Evolutionary conservation across 2,797 vertebrate species (phyloP).

Genomic region (Chaetodon trifasciatus): DNA sequence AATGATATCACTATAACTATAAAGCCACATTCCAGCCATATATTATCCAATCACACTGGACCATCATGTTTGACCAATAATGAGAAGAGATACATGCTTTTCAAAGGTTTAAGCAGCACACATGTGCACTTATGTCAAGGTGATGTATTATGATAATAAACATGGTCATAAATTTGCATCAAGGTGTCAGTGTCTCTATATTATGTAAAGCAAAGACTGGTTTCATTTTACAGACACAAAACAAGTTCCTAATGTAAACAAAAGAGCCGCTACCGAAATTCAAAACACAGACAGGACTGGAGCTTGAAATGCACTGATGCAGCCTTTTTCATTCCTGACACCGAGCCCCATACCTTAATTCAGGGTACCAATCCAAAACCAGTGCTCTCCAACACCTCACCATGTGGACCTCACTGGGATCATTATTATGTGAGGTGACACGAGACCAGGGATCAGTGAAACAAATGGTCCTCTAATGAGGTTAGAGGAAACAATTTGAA

Average conservation of each 20-base stretch:
- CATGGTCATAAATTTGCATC: background rate
- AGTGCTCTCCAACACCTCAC: background rate
- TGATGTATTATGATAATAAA: background rate
- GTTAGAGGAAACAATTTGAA: background rate
- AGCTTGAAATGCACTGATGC: background rate
- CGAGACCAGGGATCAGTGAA: background rate
- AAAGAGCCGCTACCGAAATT: background rate
- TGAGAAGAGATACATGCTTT: background rate
- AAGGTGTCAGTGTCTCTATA: background rate
- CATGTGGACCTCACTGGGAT: background rate
- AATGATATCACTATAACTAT: too few species aligned
- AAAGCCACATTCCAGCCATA: background rate
- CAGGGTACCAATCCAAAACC: background rate
- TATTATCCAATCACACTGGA: background rate
- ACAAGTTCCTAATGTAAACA: background rate
- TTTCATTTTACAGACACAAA: background rate
- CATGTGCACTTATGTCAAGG: background rate
- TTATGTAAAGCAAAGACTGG: background rate
- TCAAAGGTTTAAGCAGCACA: background rate
- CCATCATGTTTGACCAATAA: background rate
- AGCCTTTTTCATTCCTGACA: background rate
- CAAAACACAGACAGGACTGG: background rate
- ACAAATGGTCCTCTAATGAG: background rate
- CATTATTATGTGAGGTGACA: background rate
- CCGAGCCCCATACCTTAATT: background rate